These are phyloP conservation scores for Megathymus violae DNA, from an alignment of 1,140 invertebrate species.

Conservation along the genomic window DNA sequence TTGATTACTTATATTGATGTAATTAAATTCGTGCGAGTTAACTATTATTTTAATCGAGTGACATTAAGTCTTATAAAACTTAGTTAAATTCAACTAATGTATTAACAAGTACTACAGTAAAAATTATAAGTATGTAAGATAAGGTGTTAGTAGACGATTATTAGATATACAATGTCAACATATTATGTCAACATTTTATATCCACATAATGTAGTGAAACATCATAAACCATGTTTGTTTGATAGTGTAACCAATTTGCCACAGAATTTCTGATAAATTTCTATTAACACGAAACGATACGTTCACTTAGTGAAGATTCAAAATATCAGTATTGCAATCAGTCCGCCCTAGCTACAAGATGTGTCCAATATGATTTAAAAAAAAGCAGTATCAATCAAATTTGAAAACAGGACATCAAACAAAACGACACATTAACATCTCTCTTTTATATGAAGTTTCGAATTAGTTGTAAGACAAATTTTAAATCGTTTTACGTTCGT, in stretches of 20 bases:
- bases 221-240: too few relatives aligned
- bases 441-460: constrained; percentile 50
- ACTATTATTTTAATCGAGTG: neutral
- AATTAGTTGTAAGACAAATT: constrained; percentile 61
- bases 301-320: too few relatives aligned
- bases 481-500: constrained; percentile 55
- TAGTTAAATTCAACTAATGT: neutral
- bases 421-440: neutral
- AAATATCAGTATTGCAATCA: constrained; percentile 8
- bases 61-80: neutral
- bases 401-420: too few relatives aligned
- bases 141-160: constrained; percentile 11
- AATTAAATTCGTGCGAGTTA: constrained; percentile 9
- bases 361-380: too few relatives aligned
- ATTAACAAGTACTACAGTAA: neutral
- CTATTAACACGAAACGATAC: too few relatives aligned
- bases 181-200: constrained; percentile 12
- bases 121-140: neutral
- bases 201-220: neutral
- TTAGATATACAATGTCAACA: constrained; percentile 9
- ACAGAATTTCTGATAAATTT: too few relatives aligned
- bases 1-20: neutral
- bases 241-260: too few relatives aligned
- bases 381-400: too few relatives aligned
- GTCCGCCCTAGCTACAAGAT: constrained; percentile 10